Evolutionary conservation across 2,113 vertebrate species (phyloP).

Genomic region (Silurus meridionalis): DNA sequence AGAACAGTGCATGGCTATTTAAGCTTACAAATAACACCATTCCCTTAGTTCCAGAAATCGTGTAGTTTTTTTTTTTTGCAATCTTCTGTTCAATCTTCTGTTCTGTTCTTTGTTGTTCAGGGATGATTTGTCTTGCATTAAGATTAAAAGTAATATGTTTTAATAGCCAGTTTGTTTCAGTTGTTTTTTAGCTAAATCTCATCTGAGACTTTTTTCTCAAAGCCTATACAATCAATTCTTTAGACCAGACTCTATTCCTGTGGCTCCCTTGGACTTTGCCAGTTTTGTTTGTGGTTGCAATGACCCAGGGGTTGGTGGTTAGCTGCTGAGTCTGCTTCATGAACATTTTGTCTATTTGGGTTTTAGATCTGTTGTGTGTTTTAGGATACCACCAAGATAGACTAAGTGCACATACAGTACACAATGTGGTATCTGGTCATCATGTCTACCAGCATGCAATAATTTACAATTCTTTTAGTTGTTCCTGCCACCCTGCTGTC

Average conservation of each 20-base stretch:
- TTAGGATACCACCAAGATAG: not conserved
- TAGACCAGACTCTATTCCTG: not conserved
- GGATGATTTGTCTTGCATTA: not conserved
- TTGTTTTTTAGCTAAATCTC: not conserved
- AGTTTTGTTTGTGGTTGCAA: not conserved
- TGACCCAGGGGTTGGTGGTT: not conserved
- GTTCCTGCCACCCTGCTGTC: not conserved
- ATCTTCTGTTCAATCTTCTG: too few relatives aligned
- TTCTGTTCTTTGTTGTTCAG: too few relatives aligned
- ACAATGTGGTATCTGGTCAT: slow-evolving; percentile 5
- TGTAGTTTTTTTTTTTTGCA: not conserved
- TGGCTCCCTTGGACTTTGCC: not conserved
- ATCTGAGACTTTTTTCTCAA: not conserved
- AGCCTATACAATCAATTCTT: not conserved
- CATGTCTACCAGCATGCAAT: not conserved
- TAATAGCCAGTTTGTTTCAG: not conserved
- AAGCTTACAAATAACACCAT: not conserved
- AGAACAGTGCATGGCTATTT: not conserved
- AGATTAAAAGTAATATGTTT: not conserved
- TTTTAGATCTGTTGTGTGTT: not conserved
- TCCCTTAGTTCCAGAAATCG: not conserved
- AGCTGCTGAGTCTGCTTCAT: not conserved
- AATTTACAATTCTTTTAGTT: slow-evolving; percentile 6
- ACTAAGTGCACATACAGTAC: not conserved
- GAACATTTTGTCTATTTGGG: not conserved